Evolutionary conservation across 2,113 vertebrate species (phyloP).

Genomic region (Phodopus roborovskii): DNA sequence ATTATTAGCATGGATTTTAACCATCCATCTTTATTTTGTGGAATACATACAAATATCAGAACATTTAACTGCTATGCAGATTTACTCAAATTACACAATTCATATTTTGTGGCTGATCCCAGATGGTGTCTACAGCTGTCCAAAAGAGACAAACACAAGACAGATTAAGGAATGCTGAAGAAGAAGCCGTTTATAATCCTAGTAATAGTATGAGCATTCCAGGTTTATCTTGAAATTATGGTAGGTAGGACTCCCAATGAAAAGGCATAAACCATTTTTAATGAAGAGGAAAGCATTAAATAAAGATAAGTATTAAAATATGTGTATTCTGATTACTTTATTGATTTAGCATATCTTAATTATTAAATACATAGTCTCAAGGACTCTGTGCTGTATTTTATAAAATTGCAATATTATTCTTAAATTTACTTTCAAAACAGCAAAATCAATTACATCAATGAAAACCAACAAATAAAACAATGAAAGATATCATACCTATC

Average conservation of each 20-base stretch:
- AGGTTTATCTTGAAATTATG: neutral
- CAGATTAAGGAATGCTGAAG: neutral
- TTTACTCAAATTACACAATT: slow-evolving; percentile 49
- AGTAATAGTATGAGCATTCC: neutral
- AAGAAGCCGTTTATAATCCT: neutral
- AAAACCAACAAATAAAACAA: neutral
- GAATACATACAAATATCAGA: slow-evolving; percentile 42
- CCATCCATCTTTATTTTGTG: slow-evolving; percentile 12
- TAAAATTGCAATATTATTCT: slow-evolving; percentile 1
- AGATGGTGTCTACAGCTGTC: neutral
- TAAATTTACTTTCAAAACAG: neutral
- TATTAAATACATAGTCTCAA: neutral
- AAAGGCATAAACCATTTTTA: neutral
- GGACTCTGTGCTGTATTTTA: neutral
- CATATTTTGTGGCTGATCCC: neutral
- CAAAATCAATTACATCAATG: neutral
- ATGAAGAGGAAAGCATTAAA: neutral
- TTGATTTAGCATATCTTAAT: slow-evolving; percentile 10
- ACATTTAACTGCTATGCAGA: neutral
- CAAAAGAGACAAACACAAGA: slow-evolving; percentile 20
- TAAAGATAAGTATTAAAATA: slow-evolving; percentile 7
- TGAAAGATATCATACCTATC: neutral
- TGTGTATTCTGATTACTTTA: neutral
- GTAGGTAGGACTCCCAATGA: neutral
- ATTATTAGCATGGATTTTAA: neutral